These are phyloP conservation scores for Rhabdomys pumilio DNA, from an alignment of 2,797 vertebrate genomes.

Conservation along the genomic window DNA sequence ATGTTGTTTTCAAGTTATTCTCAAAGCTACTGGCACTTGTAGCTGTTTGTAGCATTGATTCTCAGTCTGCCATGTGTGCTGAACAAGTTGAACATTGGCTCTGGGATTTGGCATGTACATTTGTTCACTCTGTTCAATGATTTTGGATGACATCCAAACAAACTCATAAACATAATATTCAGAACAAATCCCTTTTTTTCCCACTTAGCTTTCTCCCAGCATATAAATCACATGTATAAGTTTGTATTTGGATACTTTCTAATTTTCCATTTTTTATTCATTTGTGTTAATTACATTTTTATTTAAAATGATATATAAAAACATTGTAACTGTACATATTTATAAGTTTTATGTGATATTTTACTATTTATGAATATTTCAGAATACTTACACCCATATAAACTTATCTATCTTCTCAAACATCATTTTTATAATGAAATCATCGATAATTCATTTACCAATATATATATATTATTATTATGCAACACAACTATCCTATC, in stretches of 20 bases:
- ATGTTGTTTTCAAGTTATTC: slow-evolving; percentile 77
- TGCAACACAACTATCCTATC: not conserved
- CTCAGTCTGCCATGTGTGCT: slow-evolving; percentile 62
- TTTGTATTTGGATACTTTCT: not conserved
- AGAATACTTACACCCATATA: not conserved
- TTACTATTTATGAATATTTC: not conserved
- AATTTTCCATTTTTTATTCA: not conserved
- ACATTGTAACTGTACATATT: not conserved
- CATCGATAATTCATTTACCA: not conserved
- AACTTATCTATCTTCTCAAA: not conserved
- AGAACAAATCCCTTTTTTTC: slow-evolving; percentile 9
- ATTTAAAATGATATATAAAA: not conserved
- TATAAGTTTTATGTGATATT: not conserved
- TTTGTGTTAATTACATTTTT: not conserved
- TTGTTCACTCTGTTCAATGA: slow-evolving; percentile 67
- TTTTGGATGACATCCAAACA: slow-evolving; percentile 77
- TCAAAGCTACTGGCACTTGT: slow-evolving; percentile 65
- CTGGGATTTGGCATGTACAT: slow-evolving; percentile 61
- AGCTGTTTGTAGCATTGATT: slow-evolving; percentile 80
- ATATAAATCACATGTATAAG: slow-evolving; percentile 2
- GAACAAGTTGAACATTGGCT: slow-evolving; percentile 73
- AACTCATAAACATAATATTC: slow-evolving; percentile 62
- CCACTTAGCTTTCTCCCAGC: not conserved
- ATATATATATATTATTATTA: not conserved
- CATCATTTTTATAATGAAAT: not conserved